Base-by-base conservation (phyloP, 2,797 vertebrate species). In the Pelochelys cantorii region DNA sequence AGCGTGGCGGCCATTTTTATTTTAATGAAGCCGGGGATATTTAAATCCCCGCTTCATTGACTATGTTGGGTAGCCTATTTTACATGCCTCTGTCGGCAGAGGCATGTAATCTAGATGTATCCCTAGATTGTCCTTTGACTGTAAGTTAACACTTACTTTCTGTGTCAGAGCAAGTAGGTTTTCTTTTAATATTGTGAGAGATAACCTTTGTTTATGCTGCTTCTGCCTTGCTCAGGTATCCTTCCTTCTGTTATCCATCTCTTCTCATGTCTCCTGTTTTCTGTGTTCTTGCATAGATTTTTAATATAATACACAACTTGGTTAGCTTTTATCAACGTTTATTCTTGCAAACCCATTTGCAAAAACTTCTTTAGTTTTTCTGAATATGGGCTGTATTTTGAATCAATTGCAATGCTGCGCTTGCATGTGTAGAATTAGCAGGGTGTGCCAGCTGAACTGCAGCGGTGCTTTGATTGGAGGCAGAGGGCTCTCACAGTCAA, bases 111-210 rank as follows among this genome's bases (percentile, higher is more conserved):
- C 42, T 42, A 42, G 42, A 42, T 6, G 42, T 42, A 42, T 6
- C 42, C 42, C 5, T 42, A 42, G 42, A 98, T 97, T 99, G 98
- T 98, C 98, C 98, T 95, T 98, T 99, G 97, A 99, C 98, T 98
- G 99, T 99, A 98, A 99, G 98, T 98, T 82, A 87, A 56, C 82
- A 71, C 81, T 23, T 1, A 17, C 95, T 79, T n/a, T 87, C 83
- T 84, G n/a, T 81, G 71, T 78, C 14, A 42, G 65, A 22, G 77
- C 9, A 4, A 74, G 31, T 71, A 87, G 62, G 12, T 84, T 94
- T 56, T 92, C 0, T 11, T 29, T 18, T 75, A n/a, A 52, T 2
- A 0, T 83, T 83, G 9, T 17, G 3, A 52, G 23, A 48, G 14
- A 25, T 25, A 25, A 25, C 25, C 42, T 89, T 83, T 59, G 20